These are phyloP conservation scores for Euura saliciscinereae DNA, from an alignment of 1,140 invertebrate species.

Conservation along the genomic window DNA sequence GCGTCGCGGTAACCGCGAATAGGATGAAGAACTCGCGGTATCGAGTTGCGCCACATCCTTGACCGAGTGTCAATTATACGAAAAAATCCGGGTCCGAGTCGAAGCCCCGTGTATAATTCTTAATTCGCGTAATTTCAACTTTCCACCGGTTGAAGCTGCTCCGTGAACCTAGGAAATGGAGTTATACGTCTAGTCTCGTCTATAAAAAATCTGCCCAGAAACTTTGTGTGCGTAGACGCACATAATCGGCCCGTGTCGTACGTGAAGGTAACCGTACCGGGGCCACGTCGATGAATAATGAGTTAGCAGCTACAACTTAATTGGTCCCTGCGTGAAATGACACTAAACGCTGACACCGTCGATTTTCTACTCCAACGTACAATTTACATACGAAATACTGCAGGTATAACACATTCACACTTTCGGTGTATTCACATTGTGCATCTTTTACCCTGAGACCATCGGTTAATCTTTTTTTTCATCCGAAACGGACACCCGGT, in stretches of 20 bases:
- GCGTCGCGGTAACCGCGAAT: neutral
- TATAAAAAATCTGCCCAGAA: neutral
- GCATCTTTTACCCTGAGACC: too few species aligned
- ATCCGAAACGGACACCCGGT: neutral
- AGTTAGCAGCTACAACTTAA: constrained; percentile 4
- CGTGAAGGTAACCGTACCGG: too few species aligned
- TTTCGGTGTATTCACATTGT: too few species aligned
- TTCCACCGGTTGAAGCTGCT: neutral
- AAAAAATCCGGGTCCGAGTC: neutral
- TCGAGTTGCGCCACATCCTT: neutral
- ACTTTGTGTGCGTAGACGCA: neutral
- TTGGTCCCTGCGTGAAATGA: neutral
- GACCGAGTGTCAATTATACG: neutral
- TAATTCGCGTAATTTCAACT: neutral
- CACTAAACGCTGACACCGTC: neutral
- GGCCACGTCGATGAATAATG: neutral
- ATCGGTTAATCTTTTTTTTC: too few species aligned
- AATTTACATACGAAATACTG: neutral
- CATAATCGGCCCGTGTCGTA: too few species aligned
- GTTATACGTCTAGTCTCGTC: neutral
- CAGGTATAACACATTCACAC: too few species aligned
- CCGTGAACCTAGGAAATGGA: neutral
- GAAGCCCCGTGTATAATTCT: neutral
- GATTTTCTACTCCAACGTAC: neutral
- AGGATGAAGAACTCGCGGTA: neutral